Percentiles rank a stretch among this genome's conserved stretches.
These are phyloP conservation scores for Sesamia nonagrioides DNA, from an alignment of 1,140 invertebrate species.

Conservation along the genomic window DNA sequence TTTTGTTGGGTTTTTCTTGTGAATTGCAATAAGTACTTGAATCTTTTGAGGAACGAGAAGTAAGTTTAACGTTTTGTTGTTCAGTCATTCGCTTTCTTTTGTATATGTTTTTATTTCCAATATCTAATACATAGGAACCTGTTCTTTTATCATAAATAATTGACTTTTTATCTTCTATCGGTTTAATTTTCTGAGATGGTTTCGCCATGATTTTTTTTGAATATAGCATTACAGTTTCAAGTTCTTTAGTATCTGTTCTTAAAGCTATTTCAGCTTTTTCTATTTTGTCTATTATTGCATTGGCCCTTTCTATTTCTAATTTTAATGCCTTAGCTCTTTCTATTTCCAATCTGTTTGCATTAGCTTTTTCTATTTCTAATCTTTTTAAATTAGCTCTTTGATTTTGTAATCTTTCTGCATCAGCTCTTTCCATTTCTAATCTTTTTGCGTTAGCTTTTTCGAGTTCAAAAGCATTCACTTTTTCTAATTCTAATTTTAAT, in stretches of 20 bases:
- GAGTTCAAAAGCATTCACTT: background rate
- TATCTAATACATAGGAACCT: background rate
- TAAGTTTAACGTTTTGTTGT: background rate
- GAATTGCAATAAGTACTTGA: background rate
- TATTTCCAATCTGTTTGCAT: background rate
- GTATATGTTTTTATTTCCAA: background rate
- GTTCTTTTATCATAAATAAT: background rate
- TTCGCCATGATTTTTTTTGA: background rate
- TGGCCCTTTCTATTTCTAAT: background rate
- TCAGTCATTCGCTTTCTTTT: background rate
- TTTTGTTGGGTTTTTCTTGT: background rate
- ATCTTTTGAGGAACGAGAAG: background rate
- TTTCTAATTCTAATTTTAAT: background rate
- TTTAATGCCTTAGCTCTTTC: background rate
- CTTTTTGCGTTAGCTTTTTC: background rate
- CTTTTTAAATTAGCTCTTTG: no score
- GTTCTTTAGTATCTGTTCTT: background rate
- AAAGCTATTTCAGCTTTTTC: background rate
- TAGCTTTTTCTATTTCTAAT: no score
- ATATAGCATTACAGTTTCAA: conserved; percentile 16
- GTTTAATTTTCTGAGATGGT: background rate
- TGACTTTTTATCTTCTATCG: background rate
- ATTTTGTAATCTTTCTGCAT: background rate
- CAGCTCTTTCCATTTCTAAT: background rate
- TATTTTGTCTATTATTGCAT: background rate